These are phyloP conservation scores for Hozukius guyotensis DNA, from an alignment of 2,797 vertebrate genomes.

Conservation along the genomic window DNA sequence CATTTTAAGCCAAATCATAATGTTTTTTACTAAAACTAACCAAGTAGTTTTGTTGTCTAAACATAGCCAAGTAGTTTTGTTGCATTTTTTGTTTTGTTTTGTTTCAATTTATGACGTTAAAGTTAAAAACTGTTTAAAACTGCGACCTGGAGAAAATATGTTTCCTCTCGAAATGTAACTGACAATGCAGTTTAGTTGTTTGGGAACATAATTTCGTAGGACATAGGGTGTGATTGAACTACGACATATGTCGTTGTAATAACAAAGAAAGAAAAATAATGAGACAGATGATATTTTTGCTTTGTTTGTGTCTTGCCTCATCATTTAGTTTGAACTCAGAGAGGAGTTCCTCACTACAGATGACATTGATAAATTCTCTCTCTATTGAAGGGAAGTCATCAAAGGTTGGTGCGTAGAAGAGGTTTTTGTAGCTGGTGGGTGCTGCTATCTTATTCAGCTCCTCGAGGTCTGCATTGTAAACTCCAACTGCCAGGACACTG, in stretches of 20 bases:
- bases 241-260: background rate
- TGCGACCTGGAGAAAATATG: too few species aligned
- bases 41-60: too few species aligned
- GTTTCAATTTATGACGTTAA: too few species aligned
- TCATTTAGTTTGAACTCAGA: constrained; percentile 65
- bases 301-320: constrained; percentile 70
- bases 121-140: too few species aligned
- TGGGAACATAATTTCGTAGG: too few species aligned
- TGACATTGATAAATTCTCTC: constrained; percentile 84
- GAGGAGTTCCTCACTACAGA: constrained; percentile 82
- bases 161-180: too few species aligned
- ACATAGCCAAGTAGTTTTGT: too few species aligned
- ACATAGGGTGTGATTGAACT: background rate
- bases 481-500: constrained; percentile 86
- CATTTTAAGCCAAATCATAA: too few species aligned
- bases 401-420: constrained; percentile 88
- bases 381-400: constrained; percentile 88
- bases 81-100: too few species aligned
- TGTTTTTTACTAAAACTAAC: too few species aligned
- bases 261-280: background rate
- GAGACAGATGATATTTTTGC: background rate
- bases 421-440: constrained; percentile 83
- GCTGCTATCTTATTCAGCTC: constrained; percentile 86
- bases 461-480: constrained; percentile 83
- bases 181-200: too few species aligned